Evolutionary conservation across 2,888 invertebrate species (phyloP).

Genomic region (Pardosa pseudoannulata): DNA sequence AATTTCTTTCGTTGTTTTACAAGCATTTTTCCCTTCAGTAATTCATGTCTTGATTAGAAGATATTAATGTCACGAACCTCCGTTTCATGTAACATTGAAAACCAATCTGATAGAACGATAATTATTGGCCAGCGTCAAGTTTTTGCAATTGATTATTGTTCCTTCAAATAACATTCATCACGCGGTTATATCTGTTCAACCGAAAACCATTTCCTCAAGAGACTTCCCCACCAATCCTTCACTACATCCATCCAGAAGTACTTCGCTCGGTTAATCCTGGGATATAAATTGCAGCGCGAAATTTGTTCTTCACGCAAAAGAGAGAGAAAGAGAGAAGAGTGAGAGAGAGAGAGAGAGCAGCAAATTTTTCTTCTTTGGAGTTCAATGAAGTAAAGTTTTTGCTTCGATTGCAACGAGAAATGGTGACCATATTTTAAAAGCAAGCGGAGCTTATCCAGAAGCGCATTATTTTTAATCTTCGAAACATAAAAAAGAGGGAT

Average conservation of each 20-base stretch:
- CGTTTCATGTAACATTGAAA: too few relatives aligned
- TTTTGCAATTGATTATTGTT: too few relatives aligned
- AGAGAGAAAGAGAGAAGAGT: not conserved
- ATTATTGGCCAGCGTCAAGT: too few relatives aligned
- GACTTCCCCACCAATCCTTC: not conserved
- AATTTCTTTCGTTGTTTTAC: too few relatives aligned
- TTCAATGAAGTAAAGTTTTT: slow-evolving; percentile 19
- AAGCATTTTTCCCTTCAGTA: too few relatives aligned
- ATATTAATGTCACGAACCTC: too few relatives aligned
- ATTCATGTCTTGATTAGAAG: too few relatives aligned
- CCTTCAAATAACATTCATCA: too few relatives aligned
- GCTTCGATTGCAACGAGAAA: slow-evolving; percentile 18
- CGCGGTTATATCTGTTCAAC: too few relatives aligned
- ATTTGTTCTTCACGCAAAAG: slow-evolving; percentile 17
- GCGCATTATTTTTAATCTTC: slow-evolving; percentile 50
- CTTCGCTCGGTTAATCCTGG: slow-evolving; percentile 35
- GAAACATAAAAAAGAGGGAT: slow-evolving; percentile 28
- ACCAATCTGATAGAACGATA: too few relatives aligned
- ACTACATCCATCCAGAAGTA: slow-evolving; percentile 8
- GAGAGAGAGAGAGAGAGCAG: not conserved
- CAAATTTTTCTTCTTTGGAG: not conserved
- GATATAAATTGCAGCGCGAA: slow-evolving; percentile 30
- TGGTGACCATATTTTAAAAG: slow-evolving; percentile 42
- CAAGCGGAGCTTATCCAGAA: slow-evolving; percentile 24
- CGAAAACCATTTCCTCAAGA: not conserved